Conservation (phyloP, 2,888 invertebrate species). For the Drosophila aldrichi region DNA sequence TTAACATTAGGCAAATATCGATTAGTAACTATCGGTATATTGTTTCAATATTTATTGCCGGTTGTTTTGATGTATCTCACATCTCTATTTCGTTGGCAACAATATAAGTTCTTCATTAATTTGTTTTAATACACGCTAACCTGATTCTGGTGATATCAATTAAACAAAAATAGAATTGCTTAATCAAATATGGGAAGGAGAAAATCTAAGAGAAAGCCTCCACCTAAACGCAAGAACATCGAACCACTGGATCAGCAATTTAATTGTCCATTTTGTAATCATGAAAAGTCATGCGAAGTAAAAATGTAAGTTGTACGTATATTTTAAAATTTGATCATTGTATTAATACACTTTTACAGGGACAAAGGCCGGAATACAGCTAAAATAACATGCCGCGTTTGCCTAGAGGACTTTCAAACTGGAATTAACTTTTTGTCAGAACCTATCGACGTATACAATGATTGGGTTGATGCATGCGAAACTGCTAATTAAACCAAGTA, state of each 20-base stretch:
- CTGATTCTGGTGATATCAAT: background rate
- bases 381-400: slow-evolving; percentile 97
- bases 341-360: slow-evolving; percentile 86
- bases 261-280: slow-evolving; percentile 99
- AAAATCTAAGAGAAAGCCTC: slow-evolving; percentile 99
- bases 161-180: no score
- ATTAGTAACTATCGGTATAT: background rate
- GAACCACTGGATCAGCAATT: slow-evolving; percentile 97
- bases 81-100: slow-evolving; percentile 6
- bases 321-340: background rate
- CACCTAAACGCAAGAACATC: slow-evolving; percentile 96
- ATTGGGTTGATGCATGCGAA: slow-evolving; percentile 99
- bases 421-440: slow-evolving; percentile 98
- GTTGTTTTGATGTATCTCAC: background rate
- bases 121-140: background rate
- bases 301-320: slow-evolving; percentile 92
- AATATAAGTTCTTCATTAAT: background rate
- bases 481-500: slow-evolving; percentile 90
- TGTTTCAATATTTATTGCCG: background rate
- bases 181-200: slow-evolving; percentile 93
- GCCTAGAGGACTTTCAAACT: slow-evolving; percentile 98
- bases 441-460: slow-evolving; percentile 99
- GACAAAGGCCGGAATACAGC: slow-evolving; percentile 98
- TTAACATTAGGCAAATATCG: background rate
- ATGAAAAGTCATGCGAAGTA: slow-evolving; percentile 99